These are phyloP conservation scores for Catharus fuscescens DNA, from an alignment of 2,113 vertebrate genomes.

Conservation along the genomic window DNA sequence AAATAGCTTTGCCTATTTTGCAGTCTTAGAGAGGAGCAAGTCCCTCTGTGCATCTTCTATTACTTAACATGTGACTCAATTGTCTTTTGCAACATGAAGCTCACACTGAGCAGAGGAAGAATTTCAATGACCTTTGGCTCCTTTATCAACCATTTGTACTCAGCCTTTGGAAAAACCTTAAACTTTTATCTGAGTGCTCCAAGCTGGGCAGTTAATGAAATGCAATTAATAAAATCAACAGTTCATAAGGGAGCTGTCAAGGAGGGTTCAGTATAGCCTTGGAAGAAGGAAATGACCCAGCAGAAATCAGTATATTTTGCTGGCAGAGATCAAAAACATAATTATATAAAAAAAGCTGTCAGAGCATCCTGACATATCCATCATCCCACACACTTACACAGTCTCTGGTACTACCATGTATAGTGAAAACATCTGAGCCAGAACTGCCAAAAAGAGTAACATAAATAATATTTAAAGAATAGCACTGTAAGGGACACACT, in stretches of 20 bases:
- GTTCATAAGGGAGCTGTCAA: slow-evolving; percentile 26
- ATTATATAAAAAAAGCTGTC: slow-evolving; percentile 28
- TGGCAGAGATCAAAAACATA: not conserved
- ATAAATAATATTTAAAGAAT: not conserved
- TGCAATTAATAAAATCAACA: slow-evolving; percentile 1
- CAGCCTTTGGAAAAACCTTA: slow-evolving; percentile 11
- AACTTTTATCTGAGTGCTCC: slow-evolving; percentile 27
- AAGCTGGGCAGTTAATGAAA: not conserved
- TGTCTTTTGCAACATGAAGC: slow-evolving; percentile 24
- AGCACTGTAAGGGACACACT: not conserved
- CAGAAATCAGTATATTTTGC: not conserved
- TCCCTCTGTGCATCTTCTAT: slow-evolving; percentile 5
- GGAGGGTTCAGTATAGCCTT: slow-evolving; percentile 1
- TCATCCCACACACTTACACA: not conserved
- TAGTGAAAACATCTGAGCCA: not conserved
- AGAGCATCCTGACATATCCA: not conserved
- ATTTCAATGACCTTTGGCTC: slow-evolving; percentile 29
- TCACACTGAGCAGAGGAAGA: not conserved
- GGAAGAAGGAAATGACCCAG: slow-evolving; percentile 47
- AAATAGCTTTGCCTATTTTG: not conserved
- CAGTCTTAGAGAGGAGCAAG: not conserved
- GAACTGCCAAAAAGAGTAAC: not conserved
- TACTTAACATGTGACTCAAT: slow-evolving; percentile 29
- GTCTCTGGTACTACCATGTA: not conserved
- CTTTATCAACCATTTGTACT: slow-evolving; percentile 26